phyloP scores from a whole-genome alignment of 2,113 vertebrate genomes.

The Lagopus muta region DNA sequence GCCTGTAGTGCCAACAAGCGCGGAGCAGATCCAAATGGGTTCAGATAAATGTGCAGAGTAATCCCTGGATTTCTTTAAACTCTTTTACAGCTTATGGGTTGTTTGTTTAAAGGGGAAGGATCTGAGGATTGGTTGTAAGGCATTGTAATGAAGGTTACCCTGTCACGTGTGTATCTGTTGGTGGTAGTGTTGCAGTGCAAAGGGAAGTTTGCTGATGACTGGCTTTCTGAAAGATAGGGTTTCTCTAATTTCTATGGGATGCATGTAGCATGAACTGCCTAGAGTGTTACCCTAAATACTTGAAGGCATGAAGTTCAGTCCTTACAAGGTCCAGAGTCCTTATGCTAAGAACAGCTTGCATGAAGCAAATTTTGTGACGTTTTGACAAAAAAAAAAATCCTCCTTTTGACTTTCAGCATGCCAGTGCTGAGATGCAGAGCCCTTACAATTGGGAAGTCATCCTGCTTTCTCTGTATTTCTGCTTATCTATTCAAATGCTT shows the following conservation, averaged over 20 bases:
- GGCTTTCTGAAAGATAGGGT: fast-evolving
- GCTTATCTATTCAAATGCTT: constrained; percentile 6
- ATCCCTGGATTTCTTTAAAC: neutral
- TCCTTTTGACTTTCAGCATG: neutral
- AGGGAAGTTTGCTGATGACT: neutral
- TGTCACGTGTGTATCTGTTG: neutral
- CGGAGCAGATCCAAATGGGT: too few relatives aligned
- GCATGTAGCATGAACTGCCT: neutral
- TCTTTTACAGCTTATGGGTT: neutral
- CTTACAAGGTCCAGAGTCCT: neutral
- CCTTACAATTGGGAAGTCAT: neutral
- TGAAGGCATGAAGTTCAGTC: neutral
- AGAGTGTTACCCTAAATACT: neutral
- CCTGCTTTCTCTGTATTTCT: constrained; percentile 12
- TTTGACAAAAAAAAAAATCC: neutral
- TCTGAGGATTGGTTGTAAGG: neutral
- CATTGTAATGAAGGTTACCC: neutral
- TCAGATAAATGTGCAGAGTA: neutral
- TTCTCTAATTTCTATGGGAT: neutral
- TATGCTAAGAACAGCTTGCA: neutral
- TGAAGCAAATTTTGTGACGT: neutral
- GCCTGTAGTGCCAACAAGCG: too few relatives aligned
- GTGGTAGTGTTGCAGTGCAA: neutral
- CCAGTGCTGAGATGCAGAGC: fast-evolving
- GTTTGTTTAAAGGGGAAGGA: neutral